Base-by-base conservation (phyloP, 1,140 invertebrate genomes). In the Heliconius nattereri region DNA sequence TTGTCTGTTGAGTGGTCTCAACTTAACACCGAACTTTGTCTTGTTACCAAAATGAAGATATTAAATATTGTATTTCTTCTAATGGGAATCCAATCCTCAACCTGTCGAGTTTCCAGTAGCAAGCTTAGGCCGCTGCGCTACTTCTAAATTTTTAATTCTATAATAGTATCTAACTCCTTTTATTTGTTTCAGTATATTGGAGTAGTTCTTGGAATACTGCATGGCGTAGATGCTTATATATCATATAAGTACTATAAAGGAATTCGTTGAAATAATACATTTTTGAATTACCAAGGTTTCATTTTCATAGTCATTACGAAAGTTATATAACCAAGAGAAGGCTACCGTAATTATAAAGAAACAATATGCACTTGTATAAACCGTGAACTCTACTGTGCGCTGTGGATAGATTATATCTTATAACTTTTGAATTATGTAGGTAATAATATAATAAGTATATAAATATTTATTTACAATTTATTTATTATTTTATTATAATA, bases 221-320 rank as follows among this genome's bases (percentile, higher is more conserved):
- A 98, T 88, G 97, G 96, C 1, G 95, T 96, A 3, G 97, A 98
- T 87, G 96, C 96, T 2, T 97, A 97, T 90, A 95, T 96, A 81
- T 96, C 97, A 1, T 97, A 97, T 78, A 95, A 93, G 81, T 95
- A 96, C 83, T 96, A 95, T 82, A 96, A 95, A 91, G 95, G 96
- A 71, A 94, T 94, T 79, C 88, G 96, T 88, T 96, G 82, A 89
- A 82, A 32, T 40, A 19, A 19, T 11, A 35, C 5, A 45, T n/a
- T 23, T 35, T 2, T 37, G 13, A 19, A 66, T 29, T 23, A 66
- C 26, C 26, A 29, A 66, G 11, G 60, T 66, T 66, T 66, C 26
- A 29, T 2, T 66, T 66, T 66, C 26, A 29, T 2, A 16, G 54
- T 29, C 60, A 66, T 66, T 23, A 66, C 13, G n/a, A 60, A 23